Evolutionary conservation across 2,797 vertebrate species (phyloP).

Genomic region (Caiman crocodilus): DNA sequence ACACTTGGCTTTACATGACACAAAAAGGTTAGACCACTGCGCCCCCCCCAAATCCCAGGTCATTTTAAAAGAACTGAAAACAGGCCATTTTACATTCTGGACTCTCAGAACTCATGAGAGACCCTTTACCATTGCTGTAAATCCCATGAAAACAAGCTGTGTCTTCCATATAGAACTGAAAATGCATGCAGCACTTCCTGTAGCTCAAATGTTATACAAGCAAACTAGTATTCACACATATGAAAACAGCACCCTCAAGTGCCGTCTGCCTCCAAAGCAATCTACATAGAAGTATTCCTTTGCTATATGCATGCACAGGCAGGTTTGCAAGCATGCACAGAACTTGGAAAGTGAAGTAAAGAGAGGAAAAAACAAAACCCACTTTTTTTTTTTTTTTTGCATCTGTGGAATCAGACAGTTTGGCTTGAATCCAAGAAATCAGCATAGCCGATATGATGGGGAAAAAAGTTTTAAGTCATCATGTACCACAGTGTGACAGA

Average conservation of each 20-base stretch:
- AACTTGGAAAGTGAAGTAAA: not conserved
- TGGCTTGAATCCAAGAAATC: not conserved
- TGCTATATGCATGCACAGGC: fast-evolving
- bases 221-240: not conserved
- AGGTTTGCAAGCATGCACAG: fast-evolving
- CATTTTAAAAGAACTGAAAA: too few species aligned
- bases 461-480: slow-evolving; percentile 14
- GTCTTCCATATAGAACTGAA: not conserved
- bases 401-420: not conserved
- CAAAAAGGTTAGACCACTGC: too few species aligned
- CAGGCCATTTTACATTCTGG: too few species aligned
- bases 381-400: too few species aligned
- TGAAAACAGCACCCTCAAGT: slow-evolving; percentile 28
- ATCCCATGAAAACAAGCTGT: not conserved
- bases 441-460: not conserved
- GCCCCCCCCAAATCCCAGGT: too few species aligned
- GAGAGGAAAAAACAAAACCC: not conserved
- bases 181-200: fast-evolving
- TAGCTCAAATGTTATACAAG: not conserved
- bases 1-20: too few species aligned
- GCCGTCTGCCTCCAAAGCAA: not conserved
- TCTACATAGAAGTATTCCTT: not conserved
- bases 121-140: not conserved
- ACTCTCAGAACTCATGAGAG: too few species aligned
- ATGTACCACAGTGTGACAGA: not conserved